Conservation (phyloP, 2,888 invertebrate species). For the Drosophila prolongata region DNA sequence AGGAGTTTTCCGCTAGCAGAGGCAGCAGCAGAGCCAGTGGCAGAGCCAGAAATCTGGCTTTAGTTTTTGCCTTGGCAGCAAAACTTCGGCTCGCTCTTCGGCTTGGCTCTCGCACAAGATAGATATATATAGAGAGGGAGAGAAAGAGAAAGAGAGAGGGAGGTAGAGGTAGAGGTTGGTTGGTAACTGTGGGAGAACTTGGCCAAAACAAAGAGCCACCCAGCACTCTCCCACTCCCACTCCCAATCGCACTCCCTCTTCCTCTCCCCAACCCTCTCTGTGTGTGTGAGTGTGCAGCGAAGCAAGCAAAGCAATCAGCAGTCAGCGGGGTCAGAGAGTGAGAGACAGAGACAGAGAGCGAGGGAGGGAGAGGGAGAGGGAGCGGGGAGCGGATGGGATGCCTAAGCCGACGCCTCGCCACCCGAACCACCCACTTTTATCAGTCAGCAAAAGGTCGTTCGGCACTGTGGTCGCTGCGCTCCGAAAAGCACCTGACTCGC, state of each 20-base stretch:
- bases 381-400: conserved; percentile 34
- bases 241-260: too few species aligned
- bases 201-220: conserved; percentile 70
- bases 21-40: conserved; percentile 19
- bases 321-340: conserved; percentile 71
- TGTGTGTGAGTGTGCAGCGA: conserved; percentile 69
- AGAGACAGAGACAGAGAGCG: conserved; percentile 13
- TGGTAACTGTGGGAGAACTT: conserved; percentile 37
- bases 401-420: conserved; percentile 63
- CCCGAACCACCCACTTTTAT: conserved; percentile 70
- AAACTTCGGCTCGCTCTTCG: conserved; percentile 49
- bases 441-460: conserved; percentile 79
- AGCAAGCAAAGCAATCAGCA: conserved; percentile 80
- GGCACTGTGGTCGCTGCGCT: conserved; percentile 60
- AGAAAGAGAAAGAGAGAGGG: neutral
- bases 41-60: conserved; percentile 31
- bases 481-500: conserved; percentile 62
- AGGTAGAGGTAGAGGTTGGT: conserved; percentile 19
- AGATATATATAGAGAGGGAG: neutral
- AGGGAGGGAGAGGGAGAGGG: conserved; percentile 21
- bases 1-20: conserved; percentile 32
- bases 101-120: conserved; percentile 26
- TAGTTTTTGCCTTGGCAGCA: conserved; percentile 35
- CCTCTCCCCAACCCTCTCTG: conserved; percentile 4
- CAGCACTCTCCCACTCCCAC: conserved; percentile 28